phyloP scores from a whole-genome alignment of 92 coral and sea anemone species.

The Palythoa heliodiscus region DNA sequence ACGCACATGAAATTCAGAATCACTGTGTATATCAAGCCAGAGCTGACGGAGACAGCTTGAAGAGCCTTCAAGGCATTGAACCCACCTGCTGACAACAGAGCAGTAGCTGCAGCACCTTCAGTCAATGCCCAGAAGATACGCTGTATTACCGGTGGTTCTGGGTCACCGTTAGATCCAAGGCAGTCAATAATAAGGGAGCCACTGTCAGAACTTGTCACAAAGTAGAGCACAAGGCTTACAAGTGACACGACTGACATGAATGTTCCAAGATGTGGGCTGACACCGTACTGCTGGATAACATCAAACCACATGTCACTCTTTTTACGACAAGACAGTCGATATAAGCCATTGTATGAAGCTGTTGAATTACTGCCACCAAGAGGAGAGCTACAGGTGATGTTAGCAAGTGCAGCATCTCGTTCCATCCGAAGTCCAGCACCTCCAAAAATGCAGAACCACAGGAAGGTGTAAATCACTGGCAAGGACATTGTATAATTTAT shows the following conservation, averaged over 20 bases:
- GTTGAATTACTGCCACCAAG: slow-evolving; percentile 43
- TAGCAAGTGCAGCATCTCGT: slow-evolving; percentile 49
- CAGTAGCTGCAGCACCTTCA: slow-evolving; percentile 77
- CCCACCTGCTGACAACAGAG: slow-evolving; percentile 69
- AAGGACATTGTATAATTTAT: slow-evolving; percentile 52
- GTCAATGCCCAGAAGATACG: slow-evolving; percentile 95
- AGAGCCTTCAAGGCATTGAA: slow-evolving; percentile 57
- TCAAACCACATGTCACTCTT: slow-evolving; percentile 57
- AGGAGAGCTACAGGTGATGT: slow-evolving; percentile 38
- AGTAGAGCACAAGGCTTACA: slow-evolving; percentile 77
- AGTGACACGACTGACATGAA: slow-evolving; percentile 80
- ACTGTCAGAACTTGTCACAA: slow-evolving; percentile 96
- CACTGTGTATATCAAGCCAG: slow-evolving; percentile 65
- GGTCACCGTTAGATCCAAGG: slow-evolving; percentile 89
- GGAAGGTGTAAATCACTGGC: slow-evolving; percentile 48
- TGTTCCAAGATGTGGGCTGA: slow-evolving; percentile 41
- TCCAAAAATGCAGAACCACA: slow-evolving; percentile 62
- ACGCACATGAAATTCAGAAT: slow-evolving; percentile 73
- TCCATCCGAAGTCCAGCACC: slow-evolving; percentile 66
- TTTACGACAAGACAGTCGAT: slow-evolving; percentile 51
- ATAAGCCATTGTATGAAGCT: slow-evolving; percentile 42
- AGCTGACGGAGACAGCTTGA: slow-evolving; percentile 58
- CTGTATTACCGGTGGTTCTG: slow-evolving; percentile 87
- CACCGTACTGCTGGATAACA: slow-evolving; percentile 55
- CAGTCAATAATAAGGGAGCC: slow-evolving; percentile 93